Evolutionary conservation across 2,113 vertebrate genomes (phyloP), one percentile per base, ranked within the genome.

Genomic region (Nycticebus coucang): DNA sequence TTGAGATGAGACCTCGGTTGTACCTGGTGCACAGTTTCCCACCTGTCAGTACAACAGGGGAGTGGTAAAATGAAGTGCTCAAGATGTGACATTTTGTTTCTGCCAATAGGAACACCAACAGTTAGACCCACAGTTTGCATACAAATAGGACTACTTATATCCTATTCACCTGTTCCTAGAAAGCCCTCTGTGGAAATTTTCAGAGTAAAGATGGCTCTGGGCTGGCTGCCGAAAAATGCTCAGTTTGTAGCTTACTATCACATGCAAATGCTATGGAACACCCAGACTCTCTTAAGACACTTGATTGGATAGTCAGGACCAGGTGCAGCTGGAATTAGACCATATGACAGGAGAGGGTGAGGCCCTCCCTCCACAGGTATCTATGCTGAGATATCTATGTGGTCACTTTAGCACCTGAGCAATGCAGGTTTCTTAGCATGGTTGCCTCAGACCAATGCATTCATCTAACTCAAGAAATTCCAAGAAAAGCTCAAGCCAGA

Each of bases 1-100:
- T 98, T 64, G 98, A 98, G 95, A 98, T 98, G 94, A 98, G 97
- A 33, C 97, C 97, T 89, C 97, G 96, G 89, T 86, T 98, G 78
- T 96, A 98, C 66, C 97, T 97, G 62, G 97, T 95, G 68, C 97
- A 98, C 45, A 98, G 95, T 91, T 98, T 98, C 13, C 97, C 97
- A 97, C 97, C 99, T 99, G 97, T 3, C 82, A 74, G 96, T n/a
- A 87, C 57, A 86, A 89, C 62, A 85, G 33, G 68, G 30, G 12
- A 53, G 18, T 5, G 9, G 5, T 28, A 30, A 79, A 68, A 64
- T 18, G 35, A 74, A 85, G 18, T 22, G 33, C 22, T 50, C 15
- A 11, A 26, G 53, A 30, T 35, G 45, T 3, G 18, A 50, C 14
- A n/a, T 3, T 66, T 22, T 62, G n/a, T 60, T 87, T 79, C 41